phyloP scores from a whole-genome alignment of 30 jellyfish, hydroid and myxozoan genomes.

The Morbakka virulenta region DNA sequence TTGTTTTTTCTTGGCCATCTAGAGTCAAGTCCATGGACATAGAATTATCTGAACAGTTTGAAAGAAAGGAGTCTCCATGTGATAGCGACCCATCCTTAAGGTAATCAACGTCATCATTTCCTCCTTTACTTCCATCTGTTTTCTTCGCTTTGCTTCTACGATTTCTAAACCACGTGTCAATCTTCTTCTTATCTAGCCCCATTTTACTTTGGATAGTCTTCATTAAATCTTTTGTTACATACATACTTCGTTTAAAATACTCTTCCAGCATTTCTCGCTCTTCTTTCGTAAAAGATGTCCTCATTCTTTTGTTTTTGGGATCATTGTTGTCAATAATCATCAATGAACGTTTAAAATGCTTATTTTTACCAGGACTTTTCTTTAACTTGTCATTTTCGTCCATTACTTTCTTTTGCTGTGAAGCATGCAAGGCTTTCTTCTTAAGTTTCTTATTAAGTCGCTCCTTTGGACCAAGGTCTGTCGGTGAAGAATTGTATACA shows the following conservation, averaged over 20 bases:
- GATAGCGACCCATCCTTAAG: not conserved
- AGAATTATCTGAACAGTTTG: not conserved
- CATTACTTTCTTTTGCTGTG: not conserved
- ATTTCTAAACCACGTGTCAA: slow-evolving; percentile 70
- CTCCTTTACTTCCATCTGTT: slow-evolving; percentile 24
- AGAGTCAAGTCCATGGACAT: not conserved
- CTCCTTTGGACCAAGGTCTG: not conserved
- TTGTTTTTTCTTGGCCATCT: no score
- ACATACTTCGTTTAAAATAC: slow-evolving; percentile 44
- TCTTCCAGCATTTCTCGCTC: slow-evolving; percentile 20
- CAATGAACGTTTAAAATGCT: no score
- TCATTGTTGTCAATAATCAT: not conserved
- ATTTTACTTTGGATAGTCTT: slow-evolving; percentile 32
- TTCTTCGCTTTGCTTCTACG: slow-evolving; percentile 49
- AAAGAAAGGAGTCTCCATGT: not conserved
- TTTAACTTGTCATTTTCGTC: not conserved
- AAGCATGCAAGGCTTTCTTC: not conserved
- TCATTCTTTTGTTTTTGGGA: slow-evolving; percentile 38
- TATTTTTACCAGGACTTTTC: not conserved
- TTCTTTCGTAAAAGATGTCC: slow-evolving; percentile 51
- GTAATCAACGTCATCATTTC: not conserved
- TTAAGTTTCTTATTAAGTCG: not conserved
- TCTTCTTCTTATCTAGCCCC: slow-evolving; percentile 48
- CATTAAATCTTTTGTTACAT: slow-evolving; percentile 23
- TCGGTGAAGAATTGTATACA: not conserved